phyloP scores from a whole-genome alignment of 2,113 vertebrate species.

The Nycticebus coucang region DNA sequence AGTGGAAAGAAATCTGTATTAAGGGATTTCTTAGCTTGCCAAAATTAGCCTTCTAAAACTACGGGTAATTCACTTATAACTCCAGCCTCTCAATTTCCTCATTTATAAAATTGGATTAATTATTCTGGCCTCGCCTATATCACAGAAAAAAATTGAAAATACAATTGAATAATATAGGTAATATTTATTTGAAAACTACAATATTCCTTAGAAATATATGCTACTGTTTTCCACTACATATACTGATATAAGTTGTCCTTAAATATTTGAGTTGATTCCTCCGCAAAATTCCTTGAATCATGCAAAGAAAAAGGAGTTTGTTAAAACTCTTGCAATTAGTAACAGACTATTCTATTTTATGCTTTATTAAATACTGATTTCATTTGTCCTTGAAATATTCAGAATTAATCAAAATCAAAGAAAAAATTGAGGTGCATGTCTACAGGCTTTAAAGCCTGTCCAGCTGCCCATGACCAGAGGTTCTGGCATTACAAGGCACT shows the following conservation, averaged over 20 bases:
- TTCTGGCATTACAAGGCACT: not conserved
- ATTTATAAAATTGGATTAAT: not conserved
- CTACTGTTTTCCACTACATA: not conserved
- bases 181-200: not conserved
- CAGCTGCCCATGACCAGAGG: not conserved
- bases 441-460: not conserved
- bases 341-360: not conserved
- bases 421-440: not conserved
- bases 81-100: not conserved
- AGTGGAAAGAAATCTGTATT: not conserved
- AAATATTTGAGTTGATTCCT: conserved; percentile 11
- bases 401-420: conserved; percentile 19
- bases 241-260: not conserved
- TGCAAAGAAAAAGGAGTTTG: not conserved
- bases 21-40: not conserved
- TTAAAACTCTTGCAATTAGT: not conserved
- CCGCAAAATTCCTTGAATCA: not conserved
- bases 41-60: not conserved
- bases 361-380: conserved; percentile 28
- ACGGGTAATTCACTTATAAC: not conserved
- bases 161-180: not conserved
- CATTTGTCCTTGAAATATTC: conserved; percentile 21
- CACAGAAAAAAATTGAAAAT: not conserved
- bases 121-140: not conserved
- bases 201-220: not conserved